A percentile compares a stretch with the other conserved stretches of the same genome.
These are phyloP conservation scores for Nycticorax nycticorax DNA, from an alignment of 2,113 vertebrate genomes.

Conservation along the genomic window DNA sequence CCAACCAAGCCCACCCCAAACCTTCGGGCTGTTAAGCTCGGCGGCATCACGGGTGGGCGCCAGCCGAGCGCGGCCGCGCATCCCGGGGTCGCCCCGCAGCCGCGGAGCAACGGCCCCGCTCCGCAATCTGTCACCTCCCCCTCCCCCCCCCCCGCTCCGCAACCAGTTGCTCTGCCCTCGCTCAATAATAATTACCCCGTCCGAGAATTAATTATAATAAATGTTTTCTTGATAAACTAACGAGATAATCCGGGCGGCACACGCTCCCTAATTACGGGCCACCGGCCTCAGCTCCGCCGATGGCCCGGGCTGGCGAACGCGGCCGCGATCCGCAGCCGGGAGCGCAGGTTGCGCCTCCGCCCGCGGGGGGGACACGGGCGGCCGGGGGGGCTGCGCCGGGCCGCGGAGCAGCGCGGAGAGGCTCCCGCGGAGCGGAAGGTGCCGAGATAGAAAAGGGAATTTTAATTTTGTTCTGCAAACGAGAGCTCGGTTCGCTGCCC, in stretches of 20 bases:
- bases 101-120: slow-evolving; percentile 84
- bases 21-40: neutral
- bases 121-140: slow-evolving; percentile 89
- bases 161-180: slow-evolving; percentile 85
- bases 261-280: slow-evolving; percentile 90
- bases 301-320: slow-evolving; percentile 85
- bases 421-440: neutral
- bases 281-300: slow-evolving; percentile 77
- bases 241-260: slow-evolving; percentile 90
- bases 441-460: neutral
- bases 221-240: slow-evolving; percentile 95
- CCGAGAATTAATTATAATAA: slow-evolving; percentile 93
- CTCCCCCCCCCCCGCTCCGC: slow-evolving; percentile 28
- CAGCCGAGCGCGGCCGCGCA: neutral
- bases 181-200: slow-evolving; percentile 90
- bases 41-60: neutral
- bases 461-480: neutral
- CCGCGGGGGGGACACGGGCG: neutral
- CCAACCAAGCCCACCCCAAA: no score
- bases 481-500: neutral
- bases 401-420: neutral
- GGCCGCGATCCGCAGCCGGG: slow-evolving; percentile 75
- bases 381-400: neutral
- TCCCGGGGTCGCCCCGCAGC: slow-evolving; percentile 40
- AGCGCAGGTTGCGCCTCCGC: slow-evolving; percentile 19